Conservation (phyloP, 2,888 invertebrate genomes). For the Polietes domitor region DNA sequence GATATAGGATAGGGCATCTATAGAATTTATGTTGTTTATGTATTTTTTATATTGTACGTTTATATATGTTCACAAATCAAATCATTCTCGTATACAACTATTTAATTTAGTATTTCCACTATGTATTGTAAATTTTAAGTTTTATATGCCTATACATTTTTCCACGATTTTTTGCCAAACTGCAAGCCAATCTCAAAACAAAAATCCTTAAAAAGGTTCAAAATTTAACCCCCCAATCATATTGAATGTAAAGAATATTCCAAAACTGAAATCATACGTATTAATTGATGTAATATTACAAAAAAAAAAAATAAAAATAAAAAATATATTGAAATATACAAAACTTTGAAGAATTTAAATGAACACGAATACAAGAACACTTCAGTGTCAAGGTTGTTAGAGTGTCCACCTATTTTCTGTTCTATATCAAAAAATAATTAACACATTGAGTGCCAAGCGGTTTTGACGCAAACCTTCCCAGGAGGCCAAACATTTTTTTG, state of each 20-base stretch:
- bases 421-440: too few species aligned
- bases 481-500: too few species aligned
- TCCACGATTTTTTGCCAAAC: conserved; percentile 20
- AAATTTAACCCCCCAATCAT: conserved; percentile 41
- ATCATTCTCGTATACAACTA: conserved; percentile 9
- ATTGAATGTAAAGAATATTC: conserved; percentile 47
- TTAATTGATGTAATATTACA: conserved; percentile 57
- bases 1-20: conserved; percentile 14
- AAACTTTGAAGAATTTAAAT: too few species aligned
- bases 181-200: conserved; percentile 40
- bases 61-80: background rate
- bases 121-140: conserved; percentile 40
- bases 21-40: conserved; percentile 39
- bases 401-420: too few species aligned
- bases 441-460: too few species aligned
- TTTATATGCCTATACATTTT: conserved; percentile 8
- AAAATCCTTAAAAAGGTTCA: conserved; percentile 47
- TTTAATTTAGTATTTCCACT: conserved; percentile 36
- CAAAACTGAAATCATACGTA: conserved; percentile 49
- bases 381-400: too few species aligned
- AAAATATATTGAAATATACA: conserved; percentile 20
- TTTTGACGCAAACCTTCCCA: too few species aligned
- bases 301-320: conserved; percentile 37
- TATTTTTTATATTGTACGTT: conserved; percentile 31
- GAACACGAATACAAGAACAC: too few species aligned